Evolutionary conservation across 92 coral and sea anemone species (phyloP).

Genomic region (Epizoanthus ramosus): DNA sequence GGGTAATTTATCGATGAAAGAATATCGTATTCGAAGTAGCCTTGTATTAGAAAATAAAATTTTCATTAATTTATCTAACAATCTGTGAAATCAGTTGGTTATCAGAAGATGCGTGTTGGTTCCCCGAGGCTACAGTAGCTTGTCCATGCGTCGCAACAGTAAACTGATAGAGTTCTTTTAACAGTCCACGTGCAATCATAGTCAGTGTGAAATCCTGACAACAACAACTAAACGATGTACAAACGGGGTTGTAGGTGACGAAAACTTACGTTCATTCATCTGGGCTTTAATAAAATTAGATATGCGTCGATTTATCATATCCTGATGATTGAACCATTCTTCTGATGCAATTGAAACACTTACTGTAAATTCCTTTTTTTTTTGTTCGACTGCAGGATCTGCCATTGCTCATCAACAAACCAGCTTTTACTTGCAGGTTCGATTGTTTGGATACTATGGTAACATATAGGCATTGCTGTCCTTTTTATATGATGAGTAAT

Average conservation of each 20-base stretch:
- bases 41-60: neutral
- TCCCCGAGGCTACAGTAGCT: neutral
- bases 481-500: too few relatives aligned
- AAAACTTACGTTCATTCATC: too few relatives aligned
- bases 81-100: neutral
- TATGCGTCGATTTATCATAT: neutral
- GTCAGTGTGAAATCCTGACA: neutral
- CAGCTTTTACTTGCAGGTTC: too few relatives aligned
- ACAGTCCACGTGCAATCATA: constrained; percentile 7
- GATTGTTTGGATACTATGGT: too few relatives aligned
- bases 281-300: too few relatives aligned
- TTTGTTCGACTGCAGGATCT: too few relatives aligned
- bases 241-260: too few relatives aligned
- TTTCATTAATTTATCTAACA: neutral
- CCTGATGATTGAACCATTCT: neutral
- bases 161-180: neutral
- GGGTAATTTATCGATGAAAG: constrained; percentile 4
- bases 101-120: neutral
- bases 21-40: neutral
- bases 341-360: too few relatives aligned
- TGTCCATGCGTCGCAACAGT: neutral
- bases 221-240: neutral
- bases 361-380: too few relatives aligned
- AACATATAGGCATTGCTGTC: too few relatives aligned
- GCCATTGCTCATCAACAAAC: too few relatives aligned